phyloP scores from a whole-genome alignment of 2,888 invertebrate genomes.

The Drosophila testacea region DNA sequence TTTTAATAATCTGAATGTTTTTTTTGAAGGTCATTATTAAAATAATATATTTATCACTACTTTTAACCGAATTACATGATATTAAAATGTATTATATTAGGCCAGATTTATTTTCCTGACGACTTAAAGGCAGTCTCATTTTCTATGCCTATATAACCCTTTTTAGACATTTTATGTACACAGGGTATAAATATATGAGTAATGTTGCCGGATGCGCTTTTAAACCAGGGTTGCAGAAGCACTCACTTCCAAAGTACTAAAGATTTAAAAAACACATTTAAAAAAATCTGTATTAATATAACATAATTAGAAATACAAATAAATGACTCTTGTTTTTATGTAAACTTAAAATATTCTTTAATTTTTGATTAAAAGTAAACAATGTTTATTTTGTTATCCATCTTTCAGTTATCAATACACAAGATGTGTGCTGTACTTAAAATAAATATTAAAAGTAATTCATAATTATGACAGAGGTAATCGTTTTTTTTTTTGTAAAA shows the following conservation, averaged over 20 bases:
- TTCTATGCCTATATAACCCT: no score
- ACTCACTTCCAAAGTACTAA: background rate
- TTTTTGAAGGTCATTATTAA: no score
- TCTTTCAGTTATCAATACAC: no score
- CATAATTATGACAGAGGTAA: background rate
- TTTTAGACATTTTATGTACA: background rate
- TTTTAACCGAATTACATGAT: no score
- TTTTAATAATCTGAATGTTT: no score
- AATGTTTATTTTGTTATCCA: no score
- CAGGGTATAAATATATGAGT: slow-evolving; percentile 20
- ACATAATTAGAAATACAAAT: background rate
- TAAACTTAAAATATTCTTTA: background rate
- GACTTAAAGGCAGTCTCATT: no score
- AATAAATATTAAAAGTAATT: background rate
- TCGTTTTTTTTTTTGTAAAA: no score
- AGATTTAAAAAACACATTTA: background rate
- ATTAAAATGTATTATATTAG: no score
- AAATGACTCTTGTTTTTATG: no score
- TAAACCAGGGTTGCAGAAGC: slow-evolving; percentile 39
- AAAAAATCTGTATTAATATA: background rate
- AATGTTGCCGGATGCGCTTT: slow-evolving; percentile 28
- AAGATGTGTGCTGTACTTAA: background rate
- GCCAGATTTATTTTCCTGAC: no score
- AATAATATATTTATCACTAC: no score
- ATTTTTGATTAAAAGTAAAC: background rate